Conservation (phyloP, 2,797 vertebrate genomes). For the Pseudocheirus occidentalis region DNA sequence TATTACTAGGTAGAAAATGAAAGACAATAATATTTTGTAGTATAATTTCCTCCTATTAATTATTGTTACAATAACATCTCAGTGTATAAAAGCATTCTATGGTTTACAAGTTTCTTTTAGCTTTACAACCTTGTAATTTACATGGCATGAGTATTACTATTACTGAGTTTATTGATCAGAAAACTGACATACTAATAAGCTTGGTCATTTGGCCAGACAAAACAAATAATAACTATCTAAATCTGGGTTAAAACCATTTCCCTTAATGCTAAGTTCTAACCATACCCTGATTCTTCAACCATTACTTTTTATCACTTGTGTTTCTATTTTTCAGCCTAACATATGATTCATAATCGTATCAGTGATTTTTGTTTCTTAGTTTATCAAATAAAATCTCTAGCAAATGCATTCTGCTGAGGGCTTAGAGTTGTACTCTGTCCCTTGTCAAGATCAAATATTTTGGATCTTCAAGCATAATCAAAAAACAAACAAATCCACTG, state of each 20-base stretch:
- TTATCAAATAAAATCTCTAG: neutral
- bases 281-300: neutral
- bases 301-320: neutral
- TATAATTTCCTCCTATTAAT: too few relatives aligned
- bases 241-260: neutral
- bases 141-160: neutral
- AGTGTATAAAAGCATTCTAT: neutral
- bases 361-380: neutral
- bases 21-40: too few relatives aligned
- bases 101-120: neutral
- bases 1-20: too few relatives aligned
- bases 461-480: neutral
- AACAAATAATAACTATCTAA: neutral
- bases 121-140: neutral
- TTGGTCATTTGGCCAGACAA: neutral
- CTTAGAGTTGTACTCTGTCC: neutral
- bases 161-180: neutral
- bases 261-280: neutral
- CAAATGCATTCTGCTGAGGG: neutral
- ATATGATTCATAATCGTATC: neutral
- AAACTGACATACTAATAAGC: neutral
- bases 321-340: neutral
- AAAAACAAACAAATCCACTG: neutral
- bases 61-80: too few relatives aligned
- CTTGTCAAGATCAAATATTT: neutral